Evolutionary conservation across 2,888 invertebrate genomes (phyloP).

Genomic region (Gymnosoma rotundatum): DNA sequence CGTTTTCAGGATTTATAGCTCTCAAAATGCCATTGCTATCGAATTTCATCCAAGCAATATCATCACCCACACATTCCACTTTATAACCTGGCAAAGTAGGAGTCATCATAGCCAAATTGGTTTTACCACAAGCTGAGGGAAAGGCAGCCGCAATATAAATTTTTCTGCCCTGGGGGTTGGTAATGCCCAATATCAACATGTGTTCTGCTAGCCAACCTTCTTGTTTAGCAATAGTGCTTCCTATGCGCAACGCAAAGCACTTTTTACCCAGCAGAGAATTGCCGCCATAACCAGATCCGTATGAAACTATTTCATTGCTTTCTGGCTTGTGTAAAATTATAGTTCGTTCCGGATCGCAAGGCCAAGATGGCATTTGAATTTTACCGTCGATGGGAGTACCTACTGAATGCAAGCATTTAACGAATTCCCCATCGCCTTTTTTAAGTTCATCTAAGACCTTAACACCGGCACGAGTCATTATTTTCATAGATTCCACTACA

Average conservation of each 20-base stretch:
- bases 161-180: slow-evolving; percentile 93
- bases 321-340: slow-evolving; percentile 92
- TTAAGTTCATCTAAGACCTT: slow-evolving; percentile 84
- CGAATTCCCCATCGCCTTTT: slow-evolving; percentile 84
- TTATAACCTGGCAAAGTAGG: slow-evolving; percentile 96
- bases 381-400: slow-evolving; percentile 87
- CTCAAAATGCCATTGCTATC: slow-evolving; percentile 92
- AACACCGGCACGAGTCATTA: slow-evolving; percentile 96
- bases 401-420: slow-evolving; percentile 96
- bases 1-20: slow-evolving; percentile 99
- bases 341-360: slow-evolving; percentile 97
- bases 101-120: slow-evolving; percentile 99
- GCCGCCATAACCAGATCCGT: slow-evolving; percentile 98
- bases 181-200: slow-evolving; percentile 98
- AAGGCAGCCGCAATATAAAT: slow-evolving; percentile 98
- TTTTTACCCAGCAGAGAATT: slow-evolving; percentile 98
- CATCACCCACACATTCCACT: slow-evolving; percentile 97
- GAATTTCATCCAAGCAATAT: slow-evolving; percentile 99
- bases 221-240: slow-evolving; percentile 94
- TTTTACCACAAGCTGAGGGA: slow-evolving; percentile 99
- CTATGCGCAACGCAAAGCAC: slow-evolving; percentile 97
- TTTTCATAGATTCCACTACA: slow-evolving; percentile 97
- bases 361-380: slow-evolving; percentile 90
- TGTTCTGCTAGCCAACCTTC: slow-evolving; percentile 99
- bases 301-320: slow-evolving; percentile 82